Evolutionary conservation across 2,113 vertebrate genomes (phyloP), one percentile per base, ranked within the genome.

Genomic region (Ophthalmolycus amberensis): DNA sequence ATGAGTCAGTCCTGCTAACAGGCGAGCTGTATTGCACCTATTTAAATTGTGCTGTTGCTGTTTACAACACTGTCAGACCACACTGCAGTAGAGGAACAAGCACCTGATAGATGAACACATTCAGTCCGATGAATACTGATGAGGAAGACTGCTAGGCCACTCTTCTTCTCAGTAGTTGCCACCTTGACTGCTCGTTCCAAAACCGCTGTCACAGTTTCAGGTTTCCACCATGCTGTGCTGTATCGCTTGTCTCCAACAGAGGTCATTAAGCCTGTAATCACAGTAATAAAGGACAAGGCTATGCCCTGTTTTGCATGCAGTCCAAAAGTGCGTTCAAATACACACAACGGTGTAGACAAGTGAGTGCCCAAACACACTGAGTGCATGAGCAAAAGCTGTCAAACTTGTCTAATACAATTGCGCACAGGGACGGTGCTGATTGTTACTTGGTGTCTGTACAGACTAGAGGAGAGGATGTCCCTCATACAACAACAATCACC

Each of bases 211-310:
- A 87, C 75, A 62, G 85, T 63, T 86, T 87, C 82, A 81, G 82
- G 56, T 85, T 88, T 74, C 70, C 82, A 62, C 34, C 84, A 76
- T n/a, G 77, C 74, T 83, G 84, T 75, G 89, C 80, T 82, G 86
- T 77, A 77, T 86, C 84, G 67, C 77, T 72, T 82, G 80, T 85
- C 85, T 85, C 83, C 85, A 86, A 91, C 91, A 92, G 89, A 91
- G 86, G 85, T 92, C 89, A 91, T 88, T 75, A 92, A 80, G 89
- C 37, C 80, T 83, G 77, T 86, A 90, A 90, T 89, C 80, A 85
- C 76, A 71, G 71, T 83, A 77, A 87, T 85, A 88, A 88, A 90
- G 68, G 82, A 76, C 88, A 65, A 48, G 73, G 71, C 71, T 73
- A 2, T 75, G 85, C 37, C 68, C 83, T 59, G 74, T 20, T 85